Percentiles rank a stretch among this genome's conserved stretches.
Evolutionary conservation across 1,140 invertebrate genomes (phyloP).

Genomic region (Zaprionus inermis): DNA sequence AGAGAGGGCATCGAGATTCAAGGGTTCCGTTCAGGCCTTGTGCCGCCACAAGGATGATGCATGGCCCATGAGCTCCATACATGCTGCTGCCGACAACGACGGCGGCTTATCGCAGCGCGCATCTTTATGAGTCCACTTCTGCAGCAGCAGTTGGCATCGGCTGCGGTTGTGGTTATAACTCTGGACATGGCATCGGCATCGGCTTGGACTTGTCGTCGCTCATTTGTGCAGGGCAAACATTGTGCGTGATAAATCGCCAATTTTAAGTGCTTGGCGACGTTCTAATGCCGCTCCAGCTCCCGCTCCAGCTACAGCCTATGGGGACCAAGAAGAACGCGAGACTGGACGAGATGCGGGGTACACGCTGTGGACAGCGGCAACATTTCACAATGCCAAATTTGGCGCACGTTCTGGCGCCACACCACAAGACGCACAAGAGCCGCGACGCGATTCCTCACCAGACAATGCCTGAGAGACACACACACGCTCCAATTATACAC

Average conservation of each 20-base stretch:
- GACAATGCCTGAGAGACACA: conserved; percentile 6
- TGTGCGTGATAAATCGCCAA: conserved; percentile 70
- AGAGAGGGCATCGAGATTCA: conserved; percentile 5
- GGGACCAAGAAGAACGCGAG: conserved; percentile 3
- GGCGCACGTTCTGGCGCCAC: conserved; percentile 77
- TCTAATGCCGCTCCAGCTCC: conserved; percentile 47
- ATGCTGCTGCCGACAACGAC: neutral
- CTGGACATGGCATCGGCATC: conserved; percentile 17
- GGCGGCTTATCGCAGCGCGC: conserved; percentile 61
- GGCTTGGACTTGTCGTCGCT: conserved; percentile 29
- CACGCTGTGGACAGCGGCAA: conserved; percentile 47
- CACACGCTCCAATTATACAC: conserved; percentile 50
- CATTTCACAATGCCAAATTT: conserved; percentile 80
- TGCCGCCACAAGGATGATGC: conserved; percentile 57
- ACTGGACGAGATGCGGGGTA: neutral
- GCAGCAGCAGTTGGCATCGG: conserved; percentile 46
- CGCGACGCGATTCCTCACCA: conserved; percentile 1
- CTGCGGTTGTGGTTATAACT: conserved; percentile 30
- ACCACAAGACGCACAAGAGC: conserved; percentile 47
- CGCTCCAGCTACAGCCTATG: conserved; percentile 25
- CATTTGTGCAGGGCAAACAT: conserved; percentile 52
- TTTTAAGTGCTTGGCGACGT: conserved; percentile 62
- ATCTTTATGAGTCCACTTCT: conserved; percentile 50
- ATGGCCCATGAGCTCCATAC: conserved; percentile 45
- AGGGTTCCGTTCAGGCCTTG: conserved; percentile 29